Conservation (phyloP, 1,140 invertebrate genomes). For the Pemphigus obesinymphae region DNA sequence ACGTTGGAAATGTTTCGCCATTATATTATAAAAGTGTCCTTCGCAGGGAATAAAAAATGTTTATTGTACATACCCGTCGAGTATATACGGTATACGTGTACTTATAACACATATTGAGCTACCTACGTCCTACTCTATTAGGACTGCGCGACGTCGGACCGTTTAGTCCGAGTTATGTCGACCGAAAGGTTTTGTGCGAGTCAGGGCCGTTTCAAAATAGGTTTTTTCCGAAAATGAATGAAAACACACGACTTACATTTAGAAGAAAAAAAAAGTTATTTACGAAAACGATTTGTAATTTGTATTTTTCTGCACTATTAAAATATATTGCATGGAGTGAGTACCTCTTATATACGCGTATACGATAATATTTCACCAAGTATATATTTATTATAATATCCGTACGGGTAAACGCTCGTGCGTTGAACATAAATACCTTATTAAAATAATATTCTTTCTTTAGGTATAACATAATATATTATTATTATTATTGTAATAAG, state of each 20-base stretch:
- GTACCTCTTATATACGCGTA: not conserved
- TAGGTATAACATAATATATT: no score
- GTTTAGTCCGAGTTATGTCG: not conserved
- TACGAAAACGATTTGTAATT: not conserved
- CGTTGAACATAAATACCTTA: not conserved
- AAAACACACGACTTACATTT: no score
- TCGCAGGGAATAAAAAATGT: not conserved
- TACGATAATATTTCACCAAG: no score
- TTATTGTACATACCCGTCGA: not conserved
- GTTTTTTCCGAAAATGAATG: no score
- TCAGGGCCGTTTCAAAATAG: not conserved
- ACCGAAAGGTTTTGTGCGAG: not conserved
- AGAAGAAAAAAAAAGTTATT: no score
- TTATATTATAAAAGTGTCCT: not conserved
- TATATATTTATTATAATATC: not conserved
- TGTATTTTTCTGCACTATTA: not conserved
- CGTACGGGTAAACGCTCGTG: not conserved
- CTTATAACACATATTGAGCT: not conserved
- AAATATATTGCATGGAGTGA: not conserved
- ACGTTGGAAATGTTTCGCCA: not conserved
- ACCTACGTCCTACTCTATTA: not conserved
- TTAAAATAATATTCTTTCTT: not conserved
- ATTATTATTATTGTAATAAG: no score
- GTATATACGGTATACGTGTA: not conserved
- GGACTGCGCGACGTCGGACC: no score